A percentile compares a stretch with the other conserved stretches of the same genome.
Conservation (phyloP, 2,113 vertebrate genomes). For the Cryptomyrus ogoouensis region DNA sequence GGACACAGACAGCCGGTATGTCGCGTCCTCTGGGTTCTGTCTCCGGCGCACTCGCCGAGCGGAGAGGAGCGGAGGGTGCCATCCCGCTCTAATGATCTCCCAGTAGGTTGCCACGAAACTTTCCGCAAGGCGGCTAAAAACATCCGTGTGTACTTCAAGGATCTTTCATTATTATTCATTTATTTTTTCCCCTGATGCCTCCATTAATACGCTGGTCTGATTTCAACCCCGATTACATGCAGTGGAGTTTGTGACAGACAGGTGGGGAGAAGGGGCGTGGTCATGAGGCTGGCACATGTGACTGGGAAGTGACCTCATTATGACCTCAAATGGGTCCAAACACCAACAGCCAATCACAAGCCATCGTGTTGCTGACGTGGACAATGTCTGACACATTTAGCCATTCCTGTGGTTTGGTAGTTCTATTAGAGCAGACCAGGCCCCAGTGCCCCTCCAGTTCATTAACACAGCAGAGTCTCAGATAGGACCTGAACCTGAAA, state of each 20-base stretch:
- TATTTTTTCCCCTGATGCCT: not conserved
- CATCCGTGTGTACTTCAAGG: slow-evolving; percentile 21
- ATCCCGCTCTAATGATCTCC: slow-evolving; percentile 36
- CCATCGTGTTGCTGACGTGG: not conserved
- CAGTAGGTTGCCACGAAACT: slow-evolving; percentile 28
- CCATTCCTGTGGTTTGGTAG: not conserved
- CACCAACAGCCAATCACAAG: not conserved
- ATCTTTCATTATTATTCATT: slow-evolving; percentile 7
- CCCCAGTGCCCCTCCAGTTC: not conserved
- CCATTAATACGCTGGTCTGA: slow-evolving; percentile 31
- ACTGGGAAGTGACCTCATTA: not conserved
- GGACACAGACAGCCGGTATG: not conserved
- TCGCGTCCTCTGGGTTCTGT: not conserved
- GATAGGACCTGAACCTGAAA: not conserved
- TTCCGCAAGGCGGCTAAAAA: slow-evolving; percentile 24
- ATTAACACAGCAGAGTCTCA: not conserved
- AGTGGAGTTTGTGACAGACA: slow-evolving; percentile 13
- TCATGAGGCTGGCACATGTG: not conserved
- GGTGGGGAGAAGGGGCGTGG: not conserved
- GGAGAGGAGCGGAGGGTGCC: slow-evolving; percentile 14
- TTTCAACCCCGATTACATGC: slow-evolving; percentile 31
- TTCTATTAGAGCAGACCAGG: not conserved
- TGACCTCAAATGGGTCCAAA: not conserved
- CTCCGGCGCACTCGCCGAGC: not conserved
- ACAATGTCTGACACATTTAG: not conserved